A percentile compares a stretch with the other conserved stretches of the same genome.
These are phyloP conservation scores for Tarsius wallacei DNA, from an alignment of 2,797 vertebrate species.

Conservation along the genomic window DNA sequence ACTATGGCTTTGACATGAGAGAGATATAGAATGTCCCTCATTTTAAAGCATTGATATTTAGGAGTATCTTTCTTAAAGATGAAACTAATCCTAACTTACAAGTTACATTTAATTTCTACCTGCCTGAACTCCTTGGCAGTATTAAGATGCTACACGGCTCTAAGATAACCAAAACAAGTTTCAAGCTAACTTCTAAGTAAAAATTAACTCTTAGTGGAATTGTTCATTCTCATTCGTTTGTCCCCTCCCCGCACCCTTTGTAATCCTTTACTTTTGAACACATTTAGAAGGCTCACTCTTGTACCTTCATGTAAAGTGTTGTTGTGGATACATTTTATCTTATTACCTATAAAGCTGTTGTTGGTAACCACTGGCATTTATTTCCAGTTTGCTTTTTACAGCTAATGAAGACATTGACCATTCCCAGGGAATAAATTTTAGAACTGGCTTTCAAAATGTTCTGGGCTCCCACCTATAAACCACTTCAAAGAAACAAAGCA, in stretches of 20 bases:
- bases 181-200: background rate
- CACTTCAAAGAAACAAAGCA: background rate
- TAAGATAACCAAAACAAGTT: background rate
- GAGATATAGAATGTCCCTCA: background rate
- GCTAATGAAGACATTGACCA: background rate
- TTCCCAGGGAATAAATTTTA: background rate
- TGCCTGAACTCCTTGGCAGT: background rate
- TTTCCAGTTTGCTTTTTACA: background rate
- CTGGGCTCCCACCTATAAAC: background rate
- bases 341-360: background rate
- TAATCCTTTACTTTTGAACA: background rate
- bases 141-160: background rate
- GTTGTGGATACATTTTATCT: background rate
- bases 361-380: background rate
- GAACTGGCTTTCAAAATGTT: background rate
- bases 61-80: background rate
- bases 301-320: background rate
- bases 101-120: background rate
- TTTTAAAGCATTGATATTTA: conserved; percentile 1
- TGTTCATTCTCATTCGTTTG: background rate
- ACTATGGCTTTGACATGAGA: background rate
- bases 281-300: background rate
- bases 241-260: background rate
- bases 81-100: conserved; percentile 1
- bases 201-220: conserved; percentile 10